phyloP scores from a whole-genome alignment of 2,113 vertebrate genomes.

The Heliornis fulica region DNA sequence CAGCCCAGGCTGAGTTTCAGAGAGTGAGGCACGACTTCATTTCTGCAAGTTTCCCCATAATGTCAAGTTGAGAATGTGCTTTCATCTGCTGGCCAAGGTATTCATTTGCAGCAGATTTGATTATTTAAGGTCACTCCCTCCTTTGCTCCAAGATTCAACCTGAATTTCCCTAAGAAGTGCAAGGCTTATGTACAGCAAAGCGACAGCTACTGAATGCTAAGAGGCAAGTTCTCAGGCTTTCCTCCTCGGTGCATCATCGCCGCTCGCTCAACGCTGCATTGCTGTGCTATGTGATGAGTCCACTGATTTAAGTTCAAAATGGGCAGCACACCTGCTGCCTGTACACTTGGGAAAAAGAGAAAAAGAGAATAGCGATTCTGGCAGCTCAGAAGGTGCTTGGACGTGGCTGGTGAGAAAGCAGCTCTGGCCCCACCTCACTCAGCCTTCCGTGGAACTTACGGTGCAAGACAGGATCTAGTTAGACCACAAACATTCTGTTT shows the following conservation, averaged over 20 bases:
- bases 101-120: background rate
- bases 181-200: background rate
- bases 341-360: no score
- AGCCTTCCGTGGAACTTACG: fast-evolving
- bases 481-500: background rate
- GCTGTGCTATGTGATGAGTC: fast-evolving
- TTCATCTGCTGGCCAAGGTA: fast-evolving
- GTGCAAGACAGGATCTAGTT: background rate
- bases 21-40: fast-evolving
- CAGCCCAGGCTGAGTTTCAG: background rate
- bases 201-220: fast-evolving
- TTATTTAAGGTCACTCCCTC: background rate
- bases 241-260: fast-evolving
- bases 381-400: fast-evolving
- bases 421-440: background rate
- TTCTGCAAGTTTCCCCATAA: background rate
- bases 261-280: fast-evolving
- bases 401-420: fast-evolving
- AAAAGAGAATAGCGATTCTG: no score
- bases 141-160: background rate
- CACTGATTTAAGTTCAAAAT: fast-evolving
- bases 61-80: fast-evolving
- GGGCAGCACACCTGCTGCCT: fast-evolving
- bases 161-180: background rate
- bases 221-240: no score